Evolutionary conservation across 1,140 invertebrate species (phyloP).

Genomic region (Steinernema feltiae): DNA sequence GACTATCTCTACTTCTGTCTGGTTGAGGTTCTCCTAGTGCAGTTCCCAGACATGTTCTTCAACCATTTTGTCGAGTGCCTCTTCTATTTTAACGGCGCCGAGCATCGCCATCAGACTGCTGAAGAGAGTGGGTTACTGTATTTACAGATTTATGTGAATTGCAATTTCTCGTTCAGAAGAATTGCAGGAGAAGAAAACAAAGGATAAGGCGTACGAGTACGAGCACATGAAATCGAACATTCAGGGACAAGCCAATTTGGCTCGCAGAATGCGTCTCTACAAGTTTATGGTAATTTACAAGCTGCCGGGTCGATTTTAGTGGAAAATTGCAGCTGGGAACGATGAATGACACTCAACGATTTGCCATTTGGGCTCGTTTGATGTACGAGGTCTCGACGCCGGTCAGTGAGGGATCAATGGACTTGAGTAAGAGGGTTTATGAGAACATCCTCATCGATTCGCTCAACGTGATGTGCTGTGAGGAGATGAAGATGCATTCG

Average conservation of each 20-base stretch:
- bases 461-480: constrained; percentile 27
- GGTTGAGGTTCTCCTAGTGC: constrained; percentile 41
- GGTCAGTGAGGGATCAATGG: background rate
- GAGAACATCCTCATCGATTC: constrained; percentile 14
- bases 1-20: constrained; percentile 57
- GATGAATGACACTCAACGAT: constrained; percentile 25
- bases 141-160: background rate
- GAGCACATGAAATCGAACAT: constrained; percentile 18
- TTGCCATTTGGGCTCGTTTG: constrained; percentile 27
- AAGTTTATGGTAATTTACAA: constrained; percentile 27
- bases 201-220: background rate
- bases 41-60: constrained; percentile 59
- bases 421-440: background rate
- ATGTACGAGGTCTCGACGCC: constrained; percentile 18
- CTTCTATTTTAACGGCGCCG: constrained; percentile 58
- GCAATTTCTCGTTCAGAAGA: background rate
- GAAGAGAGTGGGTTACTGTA: background rate
- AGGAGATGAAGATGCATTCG: constrained; percentile 26
- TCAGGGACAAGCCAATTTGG: constrained; percentile 8
- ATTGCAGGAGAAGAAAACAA: background rate
- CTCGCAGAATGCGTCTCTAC: constrained; percentile 20
- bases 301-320: constrained; percentile 13
- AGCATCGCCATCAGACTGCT: constrained; percentile 16
- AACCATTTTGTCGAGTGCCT: constrained; percentile 60
- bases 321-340: constrained; percentile 20